A percentile compares a stretch with the other conserved stretches of the same genome.
Conservation (phyloP, 2,113 vertebrate species). For the Sphaerodactylus townsendi region DNA sequence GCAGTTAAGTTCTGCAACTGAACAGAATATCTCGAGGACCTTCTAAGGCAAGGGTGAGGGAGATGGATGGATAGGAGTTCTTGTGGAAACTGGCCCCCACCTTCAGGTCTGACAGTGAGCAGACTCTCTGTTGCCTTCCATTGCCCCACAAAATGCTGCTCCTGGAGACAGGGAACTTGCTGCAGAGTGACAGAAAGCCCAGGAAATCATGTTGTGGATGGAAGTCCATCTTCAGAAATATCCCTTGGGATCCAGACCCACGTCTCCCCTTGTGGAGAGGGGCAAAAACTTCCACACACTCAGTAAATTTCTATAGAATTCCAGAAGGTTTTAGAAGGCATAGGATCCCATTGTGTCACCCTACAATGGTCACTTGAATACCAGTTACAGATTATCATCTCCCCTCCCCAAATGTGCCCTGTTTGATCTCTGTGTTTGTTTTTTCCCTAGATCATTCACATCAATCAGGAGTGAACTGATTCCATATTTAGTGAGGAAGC, state of each 20-base stretch:
- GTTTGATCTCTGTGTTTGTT: background rate
- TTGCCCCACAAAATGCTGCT: no score
- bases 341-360: background rate
- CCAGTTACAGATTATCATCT: background rate
- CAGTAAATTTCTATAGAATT: background rate
- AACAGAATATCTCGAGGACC: background rate
- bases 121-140: no score
- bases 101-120: no score
- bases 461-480: constrained; percentile 94
- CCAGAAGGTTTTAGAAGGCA: background rate
- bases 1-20: background rate
- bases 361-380: background rate
- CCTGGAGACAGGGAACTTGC: no score
- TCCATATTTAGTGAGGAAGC: constrained; percentile 93
- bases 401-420: background rate
- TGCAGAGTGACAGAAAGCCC: no score
- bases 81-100: no score
- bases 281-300: background rate
- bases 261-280: no score
- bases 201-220: no score
- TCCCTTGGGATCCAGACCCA: no score
- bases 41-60: background rate
- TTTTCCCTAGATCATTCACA: constrained; percentile 84
- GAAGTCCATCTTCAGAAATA: no score
- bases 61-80: no score